These are phyloP conservation scores for Microcebus tavaratra DNA, from an alignment of 2,113 vertebrate species.

Conservation along the genomic window DNA sequence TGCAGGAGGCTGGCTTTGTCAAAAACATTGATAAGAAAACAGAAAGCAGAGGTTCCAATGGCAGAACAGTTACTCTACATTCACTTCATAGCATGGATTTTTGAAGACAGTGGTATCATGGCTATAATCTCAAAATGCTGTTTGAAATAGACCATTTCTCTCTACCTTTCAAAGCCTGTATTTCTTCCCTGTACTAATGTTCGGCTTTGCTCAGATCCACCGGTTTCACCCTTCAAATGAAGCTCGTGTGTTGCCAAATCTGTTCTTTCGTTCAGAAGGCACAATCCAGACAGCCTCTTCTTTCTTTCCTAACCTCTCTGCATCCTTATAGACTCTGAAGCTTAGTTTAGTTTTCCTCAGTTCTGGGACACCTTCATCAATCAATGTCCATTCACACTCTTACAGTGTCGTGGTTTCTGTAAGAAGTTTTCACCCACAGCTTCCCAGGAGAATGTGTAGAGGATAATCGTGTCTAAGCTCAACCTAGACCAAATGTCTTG, in stretches of 20 bases:
- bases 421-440: not conserved
- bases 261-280: not conserved
- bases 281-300: not conserved
- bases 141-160: not conserved
- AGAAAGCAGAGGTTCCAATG: not conserved
- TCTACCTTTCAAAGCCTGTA: not conserved
- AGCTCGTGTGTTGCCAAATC: not conserved
- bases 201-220: not conserved
- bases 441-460: not conserved
- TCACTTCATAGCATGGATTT: not conserved
- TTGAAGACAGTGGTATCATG: not conserved
- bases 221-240: not conserved
- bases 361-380: not conserved
- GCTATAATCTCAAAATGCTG: not conserved
- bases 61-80: not conserved
- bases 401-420: not conserved
- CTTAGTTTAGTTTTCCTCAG: not conserved
- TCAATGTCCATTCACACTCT: not conserved
- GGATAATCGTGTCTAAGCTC: not conserved
- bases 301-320: not conserved
- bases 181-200: not conserved
- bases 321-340: not conserved
- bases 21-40: not conserved
- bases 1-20: not conserved
- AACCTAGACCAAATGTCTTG: not conserved